Base-by-base conservation (phyloP, 2,888 invertebrate genomes). In the Limnephilus auricula region DNA sequence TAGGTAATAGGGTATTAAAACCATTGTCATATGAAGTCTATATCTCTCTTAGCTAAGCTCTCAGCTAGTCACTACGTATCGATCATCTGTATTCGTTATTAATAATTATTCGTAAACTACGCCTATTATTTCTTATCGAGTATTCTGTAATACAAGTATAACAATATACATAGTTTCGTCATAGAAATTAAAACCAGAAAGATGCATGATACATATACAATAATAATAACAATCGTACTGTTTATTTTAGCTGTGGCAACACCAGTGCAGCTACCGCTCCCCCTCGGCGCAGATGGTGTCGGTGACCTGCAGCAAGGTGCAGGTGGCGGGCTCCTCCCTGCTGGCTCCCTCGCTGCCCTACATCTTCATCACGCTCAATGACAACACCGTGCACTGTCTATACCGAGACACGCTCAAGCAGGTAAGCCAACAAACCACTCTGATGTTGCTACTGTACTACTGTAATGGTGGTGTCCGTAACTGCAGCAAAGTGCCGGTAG, bases 321-420 rank as follows among this genome's bases (percentile, higher is more conserved):
- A 96, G 34, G 95, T 97, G 90, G 94, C 94, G 2, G 96, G 94
- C 30, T 87, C 92, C 25, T 82, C 92, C 13, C 85, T 89, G 40
- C 80, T 90, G 32, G 85, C 93, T 5, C 92, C 93, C 30, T 79
- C 92, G 2, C 90, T 93, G 65, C 93, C 93, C 78, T 96, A 97
- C 93, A 96, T 97, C 65, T 96, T 97, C 93, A 96, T 97, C 32
- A 96, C 97, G n/a, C 96, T 97, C 94, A 95, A 96, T 2, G 97
- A 98, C 94, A 97, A 97, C 92, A 96, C 97, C 0, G 96, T 98
- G 4, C 97, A 97, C 94, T 97, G 97, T 93, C 94, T 98, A 79
- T 97, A 96, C 94, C 94, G 96, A 87, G 97, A 97, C 93, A 95
- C 96, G 30, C 94, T 96, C 15, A 96, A 96, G 93, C 95, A 96